These are phyloP conservation scores for Forbesichthys agassizii DNA, from an alignment of 2,113 vertebrate species.

Conservation along the genomic window DNA sequence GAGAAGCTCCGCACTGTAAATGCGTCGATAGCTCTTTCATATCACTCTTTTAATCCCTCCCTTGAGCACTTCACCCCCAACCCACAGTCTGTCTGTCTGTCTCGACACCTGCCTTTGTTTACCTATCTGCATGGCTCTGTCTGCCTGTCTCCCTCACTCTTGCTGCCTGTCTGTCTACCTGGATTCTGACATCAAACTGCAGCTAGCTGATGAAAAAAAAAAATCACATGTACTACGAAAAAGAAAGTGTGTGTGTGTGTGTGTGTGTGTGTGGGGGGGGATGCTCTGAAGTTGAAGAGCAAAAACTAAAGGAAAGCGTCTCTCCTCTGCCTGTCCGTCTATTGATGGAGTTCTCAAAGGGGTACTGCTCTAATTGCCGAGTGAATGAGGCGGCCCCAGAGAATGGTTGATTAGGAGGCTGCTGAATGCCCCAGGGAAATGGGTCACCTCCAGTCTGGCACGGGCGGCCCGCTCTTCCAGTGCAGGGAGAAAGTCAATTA, in stretches of 20 bases:
- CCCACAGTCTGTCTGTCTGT: slow-evolving; percentile 42
- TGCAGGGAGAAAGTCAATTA: slow-evolving; percentile 76
- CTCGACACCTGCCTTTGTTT: slow-evolving; percentile 6
- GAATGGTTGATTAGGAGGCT: slow-evolving; percentile 74
- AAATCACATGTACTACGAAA: slow-evolving; percentile 51
- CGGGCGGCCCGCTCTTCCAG: slow-evolving; percentile 64
- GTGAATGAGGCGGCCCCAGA: slow-evolving; percentile 70
- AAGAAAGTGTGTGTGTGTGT: slow-evolving; percentile 37
- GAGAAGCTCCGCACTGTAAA: slow-evolving; percentile 32
- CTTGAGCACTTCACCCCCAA: slow-evolving; percentile 42
- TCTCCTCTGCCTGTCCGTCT: slow-evolving; percentile 49
- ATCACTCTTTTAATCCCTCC: slow-evolving; percentile 60
- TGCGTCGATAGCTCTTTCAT: slow-evolving; percentile 30
- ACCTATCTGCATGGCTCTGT: neutral
- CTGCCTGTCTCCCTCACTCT: neutral
- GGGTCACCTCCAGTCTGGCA: slow-evolving; percentile 77
- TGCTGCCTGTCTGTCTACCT: neutral
- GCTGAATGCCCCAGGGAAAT: slow-evolving; percentile 79
- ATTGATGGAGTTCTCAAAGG: slow-evolving; percentile 72
- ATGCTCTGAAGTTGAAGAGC: slow-evolving; percentile 46
- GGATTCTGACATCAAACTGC: slow-evolving; percentile 34
- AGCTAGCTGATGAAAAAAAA: slow-evolving; percentile 24
- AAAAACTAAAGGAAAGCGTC: slow-evolving; percentile 48
- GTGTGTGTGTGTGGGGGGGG: slow-evolving; percentile 37
- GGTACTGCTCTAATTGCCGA: slow-evolving; percentile 70